Conservation (phyloP, 2,113 vertebrate genomes). For the Vanacampus margaritifer region DNA sequence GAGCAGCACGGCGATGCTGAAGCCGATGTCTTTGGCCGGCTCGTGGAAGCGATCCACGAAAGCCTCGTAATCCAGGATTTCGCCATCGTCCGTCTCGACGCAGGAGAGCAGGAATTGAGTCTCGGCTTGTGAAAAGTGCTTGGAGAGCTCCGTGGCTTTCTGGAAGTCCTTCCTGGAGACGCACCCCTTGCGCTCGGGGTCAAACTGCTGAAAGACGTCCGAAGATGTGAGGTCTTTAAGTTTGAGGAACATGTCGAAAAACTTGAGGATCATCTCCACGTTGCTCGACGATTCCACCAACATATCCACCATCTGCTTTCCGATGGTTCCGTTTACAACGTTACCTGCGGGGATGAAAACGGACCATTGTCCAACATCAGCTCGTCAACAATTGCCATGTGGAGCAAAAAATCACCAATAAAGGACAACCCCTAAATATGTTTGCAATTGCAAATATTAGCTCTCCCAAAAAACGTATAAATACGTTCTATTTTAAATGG, state of each 20-base stretch:
- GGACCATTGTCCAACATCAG: not conserved
- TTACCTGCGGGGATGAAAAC: conserved; percentile 75
- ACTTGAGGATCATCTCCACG: conserved; percentile 94
- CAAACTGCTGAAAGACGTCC: conserved; percentile 85
- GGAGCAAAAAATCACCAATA: too few species aligned
- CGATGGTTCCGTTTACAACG: conserved; percentile 92
- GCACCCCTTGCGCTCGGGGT: conserved; percentile 83
- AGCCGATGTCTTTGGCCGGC: conserved; percentile 93
- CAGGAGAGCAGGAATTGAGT: conserved; percentile 88
- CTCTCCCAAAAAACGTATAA: too few species aligned
- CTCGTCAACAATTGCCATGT: too few species aligned
- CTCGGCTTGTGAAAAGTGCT: conserved; percentile 83
- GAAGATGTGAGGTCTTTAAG: conserved; percentile 91
- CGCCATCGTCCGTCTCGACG: conserved; percentile 80
- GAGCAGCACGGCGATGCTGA: conserved; percentile 89
- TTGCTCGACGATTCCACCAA: conserved; percentile 92
- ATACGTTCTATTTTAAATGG: too few species aligned
- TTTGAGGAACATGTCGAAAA: conserved; percentile 97
- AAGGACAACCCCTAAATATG: too few species aligned
- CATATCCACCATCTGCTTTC: conserved; percentile 99
- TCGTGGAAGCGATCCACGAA: conserved; percentile 92
- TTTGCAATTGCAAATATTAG: too few species aligned
- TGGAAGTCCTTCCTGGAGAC: conserved; percentile 93
- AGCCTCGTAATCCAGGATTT: conserved; percentile 85
- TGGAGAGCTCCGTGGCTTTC: conserved; percentile 90